Base-by-base conservation (phyloP, 2,797 vertebrate species). In the Chelonia mydas region DNA sequence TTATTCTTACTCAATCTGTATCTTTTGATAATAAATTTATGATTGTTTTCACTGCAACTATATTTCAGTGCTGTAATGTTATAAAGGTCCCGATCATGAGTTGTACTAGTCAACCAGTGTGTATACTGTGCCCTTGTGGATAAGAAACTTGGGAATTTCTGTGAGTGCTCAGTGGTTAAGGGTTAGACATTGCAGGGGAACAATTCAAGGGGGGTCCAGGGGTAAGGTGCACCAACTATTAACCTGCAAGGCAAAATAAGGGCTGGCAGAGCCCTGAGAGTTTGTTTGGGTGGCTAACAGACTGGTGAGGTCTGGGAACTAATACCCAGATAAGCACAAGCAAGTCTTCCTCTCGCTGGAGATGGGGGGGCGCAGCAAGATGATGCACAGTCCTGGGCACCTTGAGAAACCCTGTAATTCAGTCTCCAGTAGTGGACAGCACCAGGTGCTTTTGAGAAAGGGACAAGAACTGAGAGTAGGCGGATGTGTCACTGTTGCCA, bases 401-500 rank as follows among this genome's bases (percentile, higher is more conserved):
- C 33, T 68, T 37, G 65, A 68, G n/a, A 37, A 68, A 37, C 5
- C 19, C 33, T 68, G 10, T 23, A 68, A 17, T 81, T 2, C 95
- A 93, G 94, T 81, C 81, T 92, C 5, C 65, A 78, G 31, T 53
- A 68, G 12, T 80, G 37, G 19, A 7, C 84, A 90, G 74, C n/a
- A 85, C 23, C 12, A 84, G 84, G 93, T 47, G 7, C 27, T 76
- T 47, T 27, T 47, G 23, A 76, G 45, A 45, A 76, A 76, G 45
- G 81, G 50, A 87, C 92, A 94, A 85, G 83, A 51, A 17, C 0
- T 37, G 15, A 81, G 2, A 55, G 81, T 33, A 80, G 23, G 57
- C 0, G 0, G 13, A 55, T 90, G 17, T 57, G 81, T 37, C n/a
- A 37, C 65, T 68, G 65, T 68, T 68, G n/a, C 17, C 65, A 68